Evolutionary conservation across 1,140 invertebrate species (phyloP), one percentile per base, ranked within the genome.

Genomic region (Zaprionus lachaisei): DNA sequence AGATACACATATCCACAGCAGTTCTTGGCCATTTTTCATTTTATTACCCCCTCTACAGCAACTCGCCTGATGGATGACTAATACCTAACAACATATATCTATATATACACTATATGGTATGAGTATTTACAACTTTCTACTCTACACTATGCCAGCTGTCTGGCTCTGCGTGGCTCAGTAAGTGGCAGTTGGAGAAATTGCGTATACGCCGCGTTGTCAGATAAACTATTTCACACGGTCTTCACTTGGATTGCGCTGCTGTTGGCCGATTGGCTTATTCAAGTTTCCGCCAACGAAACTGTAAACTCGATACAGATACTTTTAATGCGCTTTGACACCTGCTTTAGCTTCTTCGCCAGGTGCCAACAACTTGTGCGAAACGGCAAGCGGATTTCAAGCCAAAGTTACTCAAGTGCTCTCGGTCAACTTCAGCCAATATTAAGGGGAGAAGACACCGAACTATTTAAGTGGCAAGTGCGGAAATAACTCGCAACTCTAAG

Each of bases 301-400:
- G 20, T 41, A 60, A 79, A 63, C 75, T 79, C 11, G 20, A 51
- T 54, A 64, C 44, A 51, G 63, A 57, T 85, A 68, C 71, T 44
- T 69, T 38, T 86, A 86, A 86, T 76, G 64, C 70, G 49, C 64
- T 58, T 72, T 76, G 82, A 82, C 83, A 85, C 75, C 82, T 86
- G 82, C 63, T 71, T n/a, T 51, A n/a, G 26, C 26, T 41, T 14
- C 12, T 12, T 9, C 17, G 61, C 41, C 31, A 72, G n/a, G 57
- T 66, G 26, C 38, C 72, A 58, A 51, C 47, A 49, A 49, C 47
- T 49, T 49, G 41, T 38, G 68, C n/a, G n/a, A 9, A 17, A 17
- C 41, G 6, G 7, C n/a, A 0, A 44, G 34, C 49, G 41, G 28
- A 70, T 71, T 71, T 56, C 51, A 28, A 12, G 20, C n/a, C 6